A percentile compares a stretch with the other conserved stretches of the same genome.
Evolutionary conservation across 1,140 invertebrate genomes (phyloP).

Genomic region (Dinothrombium tinctorium): DNA sequence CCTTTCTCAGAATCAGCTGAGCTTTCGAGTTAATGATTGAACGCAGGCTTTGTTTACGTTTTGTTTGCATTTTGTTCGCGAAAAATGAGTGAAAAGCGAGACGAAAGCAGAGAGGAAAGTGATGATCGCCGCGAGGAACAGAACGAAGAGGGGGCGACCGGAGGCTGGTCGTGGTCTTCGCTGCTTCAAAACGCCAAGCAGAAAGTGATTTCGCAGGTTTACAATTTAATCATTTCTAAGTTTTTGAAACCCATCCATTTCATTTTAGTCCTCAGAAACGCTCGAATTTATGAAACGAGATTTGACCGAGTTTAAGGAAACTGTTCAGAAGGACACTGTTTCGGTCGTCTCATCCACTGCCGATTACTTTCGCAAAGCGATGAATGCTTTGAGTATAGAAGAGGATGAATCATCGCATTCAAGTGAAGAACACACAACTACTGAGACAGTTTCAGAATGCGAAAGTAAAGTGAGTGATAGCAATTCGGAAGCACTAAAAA

Average conservation of each 20-base stretch:
- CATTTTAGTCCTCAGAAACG: constrained; percentile 34
- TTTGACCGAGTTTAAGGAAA: constrained; percentile 40
- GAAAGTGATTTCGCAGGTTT: no score
- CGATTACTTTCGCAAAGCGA: constrained; percentile 33
- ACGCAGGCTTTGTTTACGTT: no score
- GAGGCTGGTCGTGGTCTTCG: no score
- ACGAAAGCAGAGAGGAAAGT: no score
- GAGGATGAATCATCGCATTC: neutral
- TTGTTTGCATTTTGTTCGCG: no score
- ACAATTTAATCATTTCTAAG: no score
- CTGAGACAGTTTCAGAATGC: neutral
- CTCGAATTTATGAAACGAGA: constrained; percentile 49
- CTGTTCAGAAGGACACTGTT: constrained; percentile 33
- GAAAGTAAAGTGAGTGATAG: neutral
- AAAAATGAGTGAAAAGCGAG: no score
- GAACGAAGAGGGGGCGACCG: no score
- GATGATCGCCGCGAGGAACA: no score
- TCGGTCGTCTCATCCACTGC: constrained; percentile 35
- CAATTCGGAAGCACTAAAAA: neutral
- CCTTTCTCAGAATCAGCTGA: no score
- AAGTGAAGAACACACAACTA: neutral
- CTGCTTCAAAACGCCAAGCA: no score
- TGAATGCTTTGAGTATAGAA: neutral
- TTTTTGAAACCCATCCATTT: neutral
- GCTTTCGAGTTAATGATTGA: no score